Conservation (phyloP, 2,888 invertebrate species). For the Tenthredo mesomela region DNA sequence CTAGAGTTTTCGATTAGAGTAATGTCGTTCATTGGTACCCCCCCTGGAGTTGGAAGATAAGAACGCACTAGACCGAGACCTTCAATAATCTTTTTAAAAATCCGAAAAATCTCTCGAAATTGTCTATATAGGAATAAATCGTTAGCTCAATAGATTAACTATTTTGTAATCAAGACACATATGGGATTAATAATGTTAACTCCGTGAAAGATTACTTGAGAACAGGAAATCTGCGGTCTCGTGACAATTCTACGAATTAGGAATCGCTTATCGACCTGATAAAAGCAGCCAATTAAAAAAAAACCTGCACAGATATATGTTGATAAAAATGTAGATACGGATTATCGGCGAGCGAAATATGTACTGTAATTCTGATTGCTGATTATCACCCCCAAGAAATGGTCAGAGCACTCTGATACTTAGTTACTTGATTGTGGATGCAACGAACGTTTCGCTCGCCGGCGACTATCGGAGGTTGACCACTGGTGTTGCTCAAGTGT, state of each 20-base stretch:
- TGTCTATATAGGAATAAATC: background rate
- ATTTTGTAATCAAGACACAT: background rate
- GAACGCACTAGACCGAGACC: background rate
- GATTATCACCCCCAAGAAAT: constrained; percentile 24
- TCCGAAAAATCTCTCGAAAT: background rate
- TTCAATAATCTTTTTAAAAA: background rate
- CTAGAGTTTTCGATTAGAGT: background rate
- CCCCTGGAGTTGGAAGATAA: background rate
- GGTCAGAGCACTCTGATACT: background rate
- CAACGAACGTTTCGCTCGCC: background rate
- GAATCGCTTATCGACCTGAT: constrained; percentile 67
- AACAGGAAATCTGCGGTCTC: background rate
- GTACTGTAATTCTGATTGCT: constrained; percentile 25
- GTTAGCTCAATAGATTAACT: background rate
- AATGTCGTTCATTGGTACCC: background rate
- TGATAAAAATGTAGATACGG: constrained; percentile 71
- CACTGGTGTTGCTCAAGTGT: constrained; percentile 5
- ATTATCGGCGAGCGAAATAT: constrained; percentile 65
- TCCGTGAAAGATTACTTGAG: background rate
- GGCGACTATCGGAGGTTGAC: constrained; percentile 34
- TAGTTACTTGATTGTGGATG: background rate
- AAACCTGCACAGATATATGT: constrained; percentile 56
- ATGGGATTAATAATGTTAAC: background rate
- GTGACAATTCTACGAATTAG: constrained; percentile 58
- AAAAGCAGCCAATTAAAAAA: constrained; percentile 69